phyloP scores from a whole-genome alignment of 2,113 vertebrate species.

The Dromaius novaehollandiae region DNA sequence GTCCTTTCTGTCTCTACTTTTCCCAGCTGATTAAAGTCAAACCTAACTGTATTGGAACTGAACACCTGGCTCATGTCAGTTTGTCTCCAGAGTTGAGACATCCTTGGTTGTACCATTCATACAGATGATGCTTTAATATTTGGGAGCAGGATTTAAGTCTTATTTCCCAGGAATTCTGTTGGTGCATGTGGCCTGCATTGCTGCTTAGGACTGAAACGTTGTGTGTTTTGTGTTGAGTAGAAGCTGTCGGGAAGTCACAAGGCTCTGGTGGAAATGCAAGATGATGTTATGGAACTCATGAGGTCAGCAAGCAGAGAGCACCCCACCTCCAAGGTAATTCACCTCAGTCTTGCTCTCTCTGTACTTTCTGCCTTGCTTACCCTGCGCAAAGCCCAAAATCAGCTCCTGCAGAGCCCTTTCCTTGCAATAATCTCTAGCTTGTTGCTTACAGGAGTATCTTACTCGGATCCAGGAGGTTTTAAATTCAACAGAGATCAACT shows the following conservation, averaged over 20 bases:
- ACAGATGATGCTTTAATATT: not conserved
- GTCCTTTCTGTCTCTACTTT: not conserved
- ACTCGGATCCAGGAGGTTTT: conserved; percentile 89
- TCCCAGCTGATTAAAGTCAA: conserved; percentile 12
- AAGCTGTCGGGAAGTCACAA: conserved; percentile 97
- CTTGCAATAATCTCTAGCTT: not conserved
- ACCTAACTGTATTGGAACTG: not conserved
- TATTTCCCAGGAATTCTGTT: not conserved
- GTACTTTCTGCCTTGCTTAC: not conserved
- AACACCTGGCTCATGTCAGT: not conserved
- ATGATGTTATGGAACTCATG: conserved; percentile 87
- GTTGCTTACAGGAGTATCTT: conserved; percentile 82
- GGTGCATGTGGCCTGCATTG: not conserved
- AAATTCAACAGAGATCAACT: conserved; percentile 91
- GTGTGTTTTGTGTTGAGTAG: conserved; percentile 75
- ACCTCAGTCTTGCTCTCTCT: not conserved
- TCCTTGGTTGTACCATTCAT: not conserved
- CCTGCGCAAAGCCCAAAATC: not conserved
- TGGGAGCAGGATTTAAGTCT: not conserved
- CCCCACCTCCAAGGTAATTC: conserved; percentile 85
- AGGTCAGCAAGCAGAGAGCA: conserved; percentile 83
- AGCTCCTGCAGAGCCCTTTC: not conserved
- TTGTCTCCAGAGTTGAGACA: not conserved
- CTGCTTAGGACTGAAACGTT: not conserved
- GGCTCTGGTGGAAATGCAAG: conserved; percentile 97